Evolutionary conservation across 2,797 vertebrate genomes (phyloP).

Genomic region (Taenioides sp.): DNA sequence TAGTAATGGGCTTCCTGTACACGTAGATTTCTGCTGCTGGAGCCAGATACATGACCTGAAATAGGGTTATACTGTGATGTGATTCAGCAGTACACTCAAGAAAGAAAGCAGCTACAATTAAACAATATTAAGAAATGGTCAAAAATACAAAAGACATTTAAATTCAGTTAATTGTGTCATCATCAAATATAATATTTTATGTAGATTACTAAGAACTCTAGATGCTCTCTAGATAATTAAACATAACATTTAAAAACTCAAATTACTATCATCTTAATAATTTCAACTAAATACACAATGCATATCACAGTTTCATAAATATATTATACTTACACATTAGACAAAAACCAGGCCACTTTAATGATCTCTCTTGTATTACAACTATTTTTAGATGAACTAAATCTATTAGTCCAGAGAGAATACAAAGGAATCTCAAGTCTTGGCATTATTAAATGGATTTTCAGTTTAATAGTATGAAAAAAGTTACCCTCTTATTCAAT

Average conservation of each 20-base stretch:
- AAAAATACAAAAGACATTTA: no score
- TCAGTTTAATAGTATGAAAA: background rate
- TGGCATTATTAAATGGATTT: background rate
- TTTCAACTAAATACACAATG: background rate
- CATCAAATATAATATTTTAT: no score
- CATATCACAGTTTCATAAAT: no score
- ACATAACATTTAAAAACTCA: no score
- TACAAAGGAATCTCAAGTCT: constrained; percentile 12
- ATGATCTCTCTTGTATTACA: constrained; percentile 36
- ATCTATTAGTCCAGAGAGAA: constrained; percentile 46
- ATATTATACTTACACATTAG: background rate
- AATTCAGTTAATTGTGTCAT: no score
- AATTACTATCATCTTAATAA: background rate
- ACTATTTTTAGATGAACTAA: constrained; percentile 70
- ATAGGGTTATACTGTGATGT: constrained; percentile 28
- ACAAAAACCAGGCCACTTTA: constrained; percentile 52
- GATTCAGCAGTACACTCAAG: constrained; percentile 26
- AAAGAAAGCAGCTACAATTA: constrained; percentile 35
- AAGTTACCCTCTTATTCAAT: no score
- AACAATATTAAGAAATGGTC: background rate
- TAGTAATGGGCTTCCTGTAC: constrained; percentile 49
- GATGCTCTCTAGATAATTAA: no score
- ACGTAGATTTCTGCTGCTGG: constrained; percentile 34
- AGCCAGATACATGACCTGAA: constrained; percentile 32
- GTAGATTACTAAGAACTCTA: no score